Evolutionary conservation across 2,113 vertebrate species (phyloP), one percentile per base, ranked within the genome.

Genomic region (Psephotus haematonotus): DNA sequence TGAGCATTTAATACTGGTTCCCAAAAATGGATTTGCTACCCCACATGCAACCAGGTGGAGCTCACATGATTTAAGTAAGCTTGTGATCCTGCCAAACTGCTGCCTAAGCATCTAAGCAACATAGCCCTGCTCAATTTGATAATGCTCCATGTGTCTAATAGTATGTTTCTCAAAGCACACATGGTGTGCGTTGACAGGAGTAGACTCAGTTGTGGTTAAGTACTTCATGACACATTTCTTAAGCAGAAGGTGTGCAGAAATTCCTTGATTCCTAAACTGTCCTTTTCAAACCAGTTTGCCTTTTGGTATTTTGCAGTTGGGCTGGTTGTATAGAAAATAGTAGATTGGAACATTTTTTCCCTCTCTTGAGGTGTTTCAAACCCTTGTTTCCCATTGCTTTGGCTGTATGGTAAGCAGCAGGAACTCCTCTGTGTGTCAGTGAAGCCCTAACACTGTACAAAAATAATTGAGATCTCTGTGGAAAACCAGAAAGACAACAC

Each of bases 111-210:
- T 25, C 47, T 50, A 64, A 74, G 37, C 52, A 9, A 2, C 31
- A 18, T 7, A 17, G 67, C 8, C 49, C 62, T 62, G 29, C 35
- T 70, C 46, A 3, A 9, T 17, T n/a, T 25, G 35, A 22, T 17
- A 20, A 14, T 19, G 23, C 8, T 28, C 23, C 1, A 1, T 4
- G 17, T 15, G 11, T 41, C 19, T 47, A 8, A 11, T 0, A 14
- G 11, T 2, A 6, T 19, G 10, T 23, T 55, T 31, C n/a, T 91
- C 44, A 57, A 49, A 65, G 29, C 29, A 17, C 37, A 24, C 7
- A 10, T 1, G 14, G 6, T 3, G 18, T 41, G 1, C 25, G 10
- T 17, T 31, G 63, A 8, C 4, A 59, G 68, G 43, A 41, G 13
- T n/a, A 35, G 44, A 9, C 35, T 62, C 44, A 46, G 25, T 11